Conservation (phyloP, 1,140 invertebrate species). For the Wiebesia pumilae region DNA sequence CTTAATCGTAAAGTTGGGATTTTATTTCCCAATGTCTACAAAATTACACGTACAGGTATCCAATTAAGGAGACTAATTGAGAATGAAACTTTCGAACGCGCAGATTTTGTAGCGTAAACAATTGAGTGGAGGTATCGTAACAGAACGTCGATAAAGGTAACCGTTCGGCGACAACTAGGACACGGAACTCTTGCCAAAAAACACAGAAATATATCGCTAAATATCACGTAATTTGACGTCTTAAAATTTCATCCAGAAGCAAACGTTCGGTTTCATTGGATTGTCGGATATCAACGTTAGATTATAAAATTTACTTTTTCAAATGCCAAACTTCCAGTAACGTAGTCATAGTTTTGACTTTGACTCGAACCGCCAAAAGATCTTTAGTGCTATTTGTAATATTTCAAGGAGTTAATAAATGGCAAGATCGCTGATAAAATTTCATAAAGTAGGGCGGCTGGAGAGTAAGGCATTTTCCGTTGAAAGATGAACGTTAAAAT, state of each 20-base stretch:
- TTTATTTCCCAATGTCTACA: too few species aligned
- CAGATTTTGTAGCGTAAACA: background rate
- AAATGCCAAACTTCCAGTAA: too few species aligned
- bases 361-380: background rate
- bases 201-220: slow-evolving; percentile 1
- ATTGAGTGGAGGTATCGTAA: background rate
- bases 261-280: background rate
- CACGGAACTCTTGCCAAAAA: slow-evolving; percentile 41
- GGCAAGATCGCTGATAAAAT: background rate
- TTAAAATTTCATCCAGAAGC: background rate
- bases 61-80: background rate
- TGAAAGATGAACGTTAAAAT: background rate
- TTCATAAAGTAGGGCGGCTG: background rate
- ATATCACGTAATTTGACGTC: background rate
- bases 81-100: background rate
- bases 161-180: slow-evolving; percentile 21
- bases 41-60: too few species aligned
- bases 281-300: too few species aligned
- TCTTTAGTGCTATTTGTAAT: background rate
- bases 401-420: background rate
- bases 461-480: background rate
- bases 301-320: too few species aligned
- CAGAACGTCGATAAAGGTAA: slow-evolving; percentile 37
- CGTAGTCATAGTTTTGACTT: background rate
- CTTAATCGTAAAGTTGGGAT: too few species aligned